These are phyloP conservation scores for Halocaridina rubra DNA, from an alignment of 2,888 invertebrate species.

Conservation along the genomic window DNA sequence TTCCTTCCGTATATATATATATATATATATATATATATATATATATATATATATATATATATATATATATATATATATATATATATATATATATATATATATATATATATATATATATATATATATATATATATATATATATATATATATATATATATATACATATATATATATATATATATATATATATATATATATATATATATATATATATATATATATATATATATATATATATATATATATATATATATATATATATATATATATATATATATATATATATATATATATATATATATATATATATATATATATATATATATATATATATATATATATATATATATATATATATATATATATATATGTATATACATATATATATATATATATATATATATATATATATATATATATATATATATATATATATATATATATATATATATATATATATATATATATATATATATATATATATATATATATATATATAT, in stretches of 20 bases:
- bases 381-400: background rate
- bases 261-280: background rate
- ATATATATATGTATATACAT: background rate
- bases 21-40: background rate
- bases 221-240: background rate
- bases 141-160: background rate
- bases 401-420: background rate
- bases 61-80: background rate
- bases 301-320: background rate
- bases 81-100: background rate
- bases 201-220: background rate
- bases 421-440: background rate
- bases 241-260: background rate
- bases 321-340: background rate
- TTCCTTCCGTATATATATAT: too few species aligned
- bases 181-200: background rate
- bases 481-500: background rate
- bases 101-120: background rate
- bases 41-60: background rate
- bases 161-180: background rate
- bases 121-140: background rate
- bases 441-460: background rate
- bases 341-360: background rate
- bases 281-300: background rate
- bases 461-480: background rate